A percentile compares a stretch with the other conserved stretches of the same genome.
Conservation (phyloP, 2,113 vertebrate genomes). For the Semnornis frantzii region DNA sequence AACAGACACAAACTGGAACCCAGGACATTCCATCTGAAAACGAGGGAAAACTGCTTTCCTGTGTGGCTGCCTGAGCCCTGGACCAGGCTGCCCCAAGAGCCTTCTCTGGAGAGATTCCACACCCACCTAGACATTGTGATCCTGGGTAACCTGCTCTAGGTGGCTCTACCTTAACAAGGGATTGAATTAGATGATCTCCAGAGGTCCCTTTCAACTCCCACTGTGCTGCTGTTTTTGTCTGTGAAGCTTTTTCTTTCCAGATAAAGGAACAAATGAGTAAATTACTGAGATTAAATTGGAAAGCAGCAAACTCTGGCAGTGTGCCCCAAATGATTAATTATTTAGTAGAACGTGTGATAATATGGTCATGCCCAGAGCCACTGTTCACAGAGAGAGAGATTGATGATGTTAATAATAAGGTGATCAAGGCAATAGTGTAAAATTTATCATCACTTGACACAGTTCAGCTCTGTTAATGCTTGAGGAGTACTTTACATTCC, state of each 20-base stretch:
- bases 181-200: too few relatives aligned
- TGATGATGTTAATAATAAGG: slow-evolving; percentile 48
- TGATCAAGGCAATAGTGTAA: neutral
- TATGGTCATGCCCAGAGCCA: neutral
- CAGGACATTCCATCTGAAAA: too few relatives aligned
- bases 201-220: too few relatives aligned
- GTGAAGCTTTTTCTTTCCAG: neutral
- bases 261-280: slow-evolving; percentile 18
- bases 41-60: too few relatives aligned
- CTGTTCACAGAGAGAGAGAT: slow-evolving; percentile 15
- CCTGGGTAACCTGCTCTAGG: too few relatives aligned
- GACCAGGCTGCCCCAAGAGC: too few relatives aligned
- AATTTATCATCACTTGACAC: slow-evolving; percentile 49
- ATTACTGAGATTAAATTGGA: neutral
- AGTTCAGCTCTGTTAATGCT: neutral
- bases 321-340: neutral
- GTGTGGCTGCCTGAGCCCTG: too few relatives aligned
- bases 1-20: too few relatives aligned
- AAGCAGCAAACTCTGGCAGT: slow-evolving; percentile 5
- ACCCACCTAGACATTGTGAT: too few relatives aligned
- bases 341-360: slow-evolving; percentile 24
- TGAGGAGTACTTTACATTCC: slow-evolving; percentile 14
- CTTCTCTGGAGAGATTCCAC: too few relatives aligned
- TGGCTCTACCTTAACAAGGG: too few relatives aligned
- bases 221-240: neutral